Percentiles rank a stretch among this genome's conserved stretches.
phyloP scores from a whole-genome alignment of 2,113 vertebrate species.

The Nibea albiflora region DNA sequence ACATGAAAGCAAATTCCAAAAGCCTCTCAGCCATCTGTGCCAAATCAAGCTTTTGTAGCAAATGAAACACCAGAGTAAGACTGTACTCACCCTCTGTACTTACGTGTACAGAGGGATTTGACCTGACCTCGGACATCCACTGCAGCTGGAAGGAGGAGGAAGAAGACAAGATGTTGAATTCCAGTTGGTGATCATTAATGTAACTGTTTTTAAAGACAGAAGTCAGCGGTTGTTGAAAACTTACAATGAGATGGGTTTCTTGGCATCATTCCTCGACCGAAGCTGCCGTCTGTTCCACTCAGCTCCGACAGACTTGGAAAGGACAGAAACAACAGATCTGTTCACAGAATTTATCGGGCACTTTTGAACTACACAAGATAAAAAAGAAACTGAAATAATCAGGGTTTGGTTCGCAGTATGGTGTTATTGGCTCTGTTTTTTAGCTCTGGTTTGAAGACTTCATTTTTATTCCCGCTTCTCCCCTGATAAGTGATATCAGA shows the following conservation, averaged over 20 bases:
- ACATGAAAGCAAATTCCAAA: no score
- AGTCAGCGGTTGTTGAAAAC: constrained; percentile 34
- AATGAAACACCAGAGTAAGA: not conserved
- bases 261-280: constrained; percentile 67
- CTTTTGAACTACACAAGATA: not conserved
- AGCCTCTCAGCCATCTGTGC: not conserved
- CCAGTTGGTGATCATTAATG: not conserved
- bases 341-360: constrained; percentile 20
- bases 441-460: no score
- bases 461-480: no score
- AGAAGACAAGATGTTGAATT: not conserved
- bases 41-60: not conserved
- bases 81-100: constrained; percentile 68
- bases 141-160: constrained; percentile 71
- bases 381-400: no score
- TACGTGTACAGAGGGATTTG: constrained; percentile 83
- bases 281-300: constrained; percentile 85
- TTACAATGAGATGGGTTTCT: constrained; percentile 82
- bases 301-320: constrained; percentile 75
- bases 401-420: no score
- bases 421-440: no score
- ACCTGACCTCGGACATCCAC: constrained; percentile 76
- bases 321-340: not conserved
- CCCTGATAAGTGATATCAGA: not conserved
- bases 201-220: not conserved